Evolutionary conservation across 2,113 vertebrate genomes (phyloP), one percentile per base, ranked within the genome.

Genomic region (Rostratula benghalensis): DNA sequence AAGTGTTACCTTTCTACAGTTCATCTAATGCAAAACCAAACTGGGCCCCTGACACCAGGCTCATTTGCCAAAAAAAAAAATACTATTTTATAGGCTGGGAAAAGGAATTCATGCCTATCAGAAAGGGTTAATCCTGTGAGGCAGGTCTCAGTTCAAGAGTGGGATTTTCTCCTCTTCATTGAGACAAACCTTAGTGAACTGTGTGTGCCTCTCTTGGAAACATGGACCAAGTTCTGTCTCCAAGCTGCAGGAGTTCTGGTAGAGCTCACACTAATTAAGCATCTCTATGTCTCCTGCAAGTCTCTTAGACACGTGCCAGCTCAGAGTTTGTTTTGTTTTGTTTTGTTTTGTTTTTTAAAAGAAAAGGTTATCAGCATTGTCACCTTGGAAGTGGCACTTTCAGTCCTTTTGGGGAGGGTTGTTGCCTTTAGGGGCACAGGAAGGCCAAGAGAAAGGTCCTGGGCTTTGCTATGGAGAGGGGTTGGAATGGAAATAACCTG

Each of bases 401-500:
- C 0, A 20, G 25, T 24, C 16, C 24, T 64, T 7, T 22, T 0
- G 0, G 35, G 33, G 28, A 45, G 5, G 48, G 33, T 15, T 35
- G 13, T 33, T 53, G 35, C 56, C 22, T 81, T 67, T 24, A 20
- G 37, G 17, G 79, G 23, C 5, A 11, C n/a, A 41, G 28, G 59
- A 76, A 3, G 17, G 35, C 21, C 20, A 43, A 69, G 30, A 31
- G 18, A 28, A 59, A 35, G 0, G n/a, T 81, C 5, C 48, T 46
- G 39, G 43, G 33, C 45, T 90, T 61, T 46, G 30, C 14, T 39
- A 24, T 2, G 8, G 27, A 83, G 37, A 56, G 48, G 41, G 19
- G 18, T 27, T 4, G 2, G 16, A 64, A 80, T 3, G 39, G 12
- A 53, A 76, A 64, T 25, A 35, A 56, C 13, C 30, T 24, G 21